These are phyloP conservation scores for Syrrhaptes paradoxus DNA, from an alignment of 2,113 vertebrate genomes.

Conservation along the genomic window DNA sequence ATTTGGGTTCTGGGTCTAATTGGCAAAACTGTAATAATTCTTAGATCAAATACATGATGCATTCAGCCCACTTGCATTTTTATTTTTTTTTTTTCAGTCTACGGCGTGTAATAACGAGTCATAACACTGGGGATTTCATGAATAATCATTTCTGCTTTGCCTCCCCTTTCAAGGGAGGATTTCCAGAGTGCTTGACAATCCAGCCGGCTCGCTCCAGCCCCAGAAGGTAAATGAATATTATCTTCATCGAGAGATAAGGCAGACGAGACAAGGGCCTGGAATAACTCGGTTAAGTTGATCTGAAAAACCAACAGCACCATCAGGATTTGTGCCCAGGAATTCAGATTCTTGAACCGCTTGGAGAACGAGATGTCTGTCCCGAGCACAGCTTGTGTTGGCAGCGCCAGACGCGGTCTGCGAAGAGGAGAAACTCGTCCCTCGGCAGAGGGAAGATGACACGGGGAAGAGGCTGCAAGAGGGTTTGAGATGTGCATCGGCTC, in stretches of 20 bases:
- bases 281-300: neutral
- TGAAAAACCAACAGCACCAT: neutral
- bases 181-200: neutral
- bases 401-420: accelerated
- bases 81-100: neutral
- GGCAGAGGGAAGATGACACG: neutral
- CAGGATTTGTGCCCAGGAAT: neutral
- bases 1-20: neutral
- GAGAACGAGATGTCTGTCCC: neutral
- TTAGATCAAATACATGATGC: neutral
- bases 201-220: neutral
- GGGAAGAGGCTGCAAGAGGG: neutral
- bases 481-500: neutral
- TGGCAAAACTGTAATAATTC: constrained; percentile 1
- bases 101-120: neutral
- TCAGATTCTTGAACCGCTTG: accelerated
- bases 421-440: neutral
- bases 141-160: neutral
- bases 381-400: neutral
- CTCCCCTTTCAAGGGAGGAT: neutral
- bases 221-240: neutral
- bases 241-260: neutral
- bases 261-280: neutral
- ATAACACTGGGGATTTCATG: neutral
- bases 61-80: neutral